Evolutionary conservation across 2,113 vertebrate genomes (phyloP), one percentile per base, ranked within the genome.

Genomic region (Mugil cephalus): DNA sequence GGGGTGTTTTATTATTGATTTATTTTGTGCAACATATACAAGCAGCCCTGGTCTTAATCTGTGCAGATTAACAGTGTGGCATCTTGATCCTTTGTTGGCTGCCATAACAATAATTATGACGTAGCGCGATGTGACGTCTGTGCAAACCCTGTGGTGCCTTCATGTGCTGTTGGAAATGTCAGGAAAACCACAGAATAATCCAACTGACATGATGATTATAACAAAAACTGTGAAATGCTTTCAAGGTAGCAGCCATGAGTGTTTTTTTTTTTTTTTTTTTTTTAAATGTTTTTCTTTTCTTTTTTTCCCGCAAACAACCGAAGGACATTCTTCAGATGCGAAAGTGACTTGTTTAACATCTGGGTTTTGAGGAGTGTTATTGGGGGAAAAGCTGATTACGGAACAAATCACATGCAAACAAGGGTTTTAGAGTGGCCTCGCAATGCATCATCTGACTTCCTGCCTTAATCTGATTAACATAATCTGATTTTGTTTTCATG

Each of bases 81-180:
- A 75, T 62, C 51, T 47, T 42, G 46, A 76, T 81, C 63, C 74
- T 87, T 90, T 88, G 86, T 90, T 86, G 69, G 63, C 83, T 61
- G 42, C 72, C 72, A 79, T 67, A 81, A 88, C 73, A 82, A 84
- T 74, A 72, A 83, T 42, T 60, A 79, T 87, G 78, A 89, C 88
- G 89, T 87, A 56, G 48, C 19, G 38, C 56, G 35, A 62, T 51
- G 61, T 88, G 86, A 89, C 85, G 80, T 80, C 3, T 12, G 60
- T 35, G 43, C 21, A 34, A 79, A 18, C 38, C n/a, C 0, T 8
- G 11, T 50, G 85, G 1, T 88, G 77, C 85, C 40, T 91, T 91
- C 75, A 34, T 0, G 43, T 17, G 24, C 60, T 52, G 40, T 80
- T 51, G 85, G 56, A 84, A 82, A 79, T 61, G 1, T 34, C 21